Evolutionary conservation across 2,888 invertebrate species (phyloP).

Genomic region (Protodeltote pygarga): DNA sequence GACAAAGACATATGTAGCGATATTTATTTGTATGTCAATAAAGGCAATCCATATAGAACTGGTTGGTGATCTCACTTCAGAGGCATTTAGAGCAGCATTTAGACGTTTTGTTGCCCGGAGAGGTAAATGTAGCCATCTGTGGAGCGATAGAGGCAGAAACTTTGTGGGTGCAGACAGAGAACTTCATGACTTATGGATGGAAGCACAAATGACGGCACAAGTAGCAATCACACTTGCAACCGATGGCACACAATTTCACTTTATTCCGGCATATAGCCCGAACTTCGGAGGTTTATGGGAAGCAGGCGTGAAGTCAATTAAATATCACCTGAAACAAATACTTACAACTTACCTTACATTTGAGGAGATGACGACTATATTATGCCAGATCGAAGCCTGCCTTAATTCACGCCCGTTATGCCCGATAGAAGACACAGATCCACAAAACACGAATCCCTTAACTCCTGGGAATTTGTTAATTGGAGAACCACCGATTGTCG

Average conservation of each 20-base stretch:
- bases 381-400: not conserved
- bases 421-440: not conserved
- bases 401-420: not conserved
- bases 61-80: not conserved
- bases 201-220: not conserved
- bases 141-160: not conserved
- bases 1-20: not conserved
- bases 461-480: conserved; percentile 5
- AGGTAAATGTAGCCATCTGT: not conserved
- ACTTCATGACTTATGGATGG: not conserved
- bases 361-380: conserved; percentile 1
- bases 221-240: not conserved
- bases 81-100: not conserved
- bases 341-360: not conserved
- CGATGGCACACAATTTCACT: conserved; percentile 3
- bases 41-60: conserved; percentile 1
- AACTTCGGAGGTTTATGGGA: not conserved
- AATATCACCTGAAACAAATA: not conserved
- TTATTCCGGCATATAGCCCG: not conserved
- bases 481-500: not conserved
- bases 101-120: not conserved
- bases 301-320: too few species aligned
- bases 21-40: conserved; percentile 1
- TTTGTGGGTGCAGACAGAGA: conserved; percentile 1
- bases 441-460: not conserved